Percentiles rank a stretch among this genome's conserved stretches.
Conservation (phyloP, 2,113 vertebrate genomes). For the Xenopus borealis region DNA sequence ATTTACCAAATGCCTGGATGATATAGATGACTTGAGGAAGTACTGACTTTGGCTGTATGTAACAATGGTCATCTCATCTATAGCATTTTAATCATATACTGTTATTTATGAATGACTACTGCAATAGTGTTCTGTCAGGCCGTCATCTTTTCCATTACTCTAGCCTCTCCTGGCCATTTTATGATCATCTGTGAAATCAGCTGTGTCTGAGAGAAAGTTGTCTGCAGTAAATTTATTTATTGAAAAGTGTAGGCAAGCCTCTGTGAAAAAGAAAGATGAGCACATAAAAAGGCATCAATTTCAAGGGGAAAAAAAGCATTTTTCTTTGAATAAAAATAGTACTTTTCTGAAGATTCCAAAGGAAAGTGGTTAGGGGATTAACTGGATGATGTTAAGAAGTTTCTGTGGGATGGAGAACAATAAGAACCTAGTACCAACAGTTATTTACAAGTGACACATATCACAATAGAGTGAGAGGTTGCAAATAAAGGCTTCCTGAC, state of each 20-base stretch:
- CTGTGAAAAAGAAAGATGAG: slow-evolving; percentile 42
- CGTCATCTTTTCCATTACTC: slow-evolving; percentile 61
- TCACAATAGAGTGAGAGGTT: background rate
- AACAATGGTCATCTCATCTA: slow-evolving; percentile 55
- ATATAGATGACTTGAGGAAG: slow-evolving; percentile 40
- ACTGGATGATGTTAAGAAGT: slow-evolving; percentile 19
- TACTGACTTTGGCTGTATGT: slow-evolving; percentile 50
- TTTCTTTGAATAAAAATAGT: slow-evolving; percentile 26
- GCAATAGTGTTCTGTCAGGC: slow-evolving; percentile 50
- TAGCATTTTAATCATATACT: slow-evolving; percentile 64
- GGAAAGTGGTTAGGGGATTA: slow-evolving; percentile 15
- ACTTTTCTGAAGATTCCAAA: slow-evolving; percentile 13
- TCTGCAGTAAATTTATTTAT: slow-evolving; percentile 58
- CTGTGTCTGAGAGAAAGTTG: slow-evolving; percentile 62
- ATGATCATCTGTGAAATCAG: slow-evolving; percentile 74
- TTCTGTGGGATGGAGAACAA: background rate
- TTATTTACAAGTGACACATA: background rate
- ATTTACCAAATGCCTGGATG: slow-evolving; percentile 22
- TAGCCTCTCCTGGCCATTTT: slow-evolving; percentile 59
- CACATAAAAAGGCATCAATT: slow-evolving; percentile 46
- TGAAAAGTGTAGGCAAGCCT: slow-evolving; percentile 50
- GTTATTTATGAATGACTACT: slow-evolving; percentile 63
- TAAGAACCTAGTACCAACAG: slow-evolving; percentile 1
- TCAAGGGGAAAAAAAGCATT: background rate
- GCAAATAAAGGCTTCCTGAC: too few relatives aligned